Percentiles rank a stretch among this genome's conserved stretches.
Conservation (phyloP, 1,140 invertebrate genomes). For the Hesperophylax magnus region DNA sequence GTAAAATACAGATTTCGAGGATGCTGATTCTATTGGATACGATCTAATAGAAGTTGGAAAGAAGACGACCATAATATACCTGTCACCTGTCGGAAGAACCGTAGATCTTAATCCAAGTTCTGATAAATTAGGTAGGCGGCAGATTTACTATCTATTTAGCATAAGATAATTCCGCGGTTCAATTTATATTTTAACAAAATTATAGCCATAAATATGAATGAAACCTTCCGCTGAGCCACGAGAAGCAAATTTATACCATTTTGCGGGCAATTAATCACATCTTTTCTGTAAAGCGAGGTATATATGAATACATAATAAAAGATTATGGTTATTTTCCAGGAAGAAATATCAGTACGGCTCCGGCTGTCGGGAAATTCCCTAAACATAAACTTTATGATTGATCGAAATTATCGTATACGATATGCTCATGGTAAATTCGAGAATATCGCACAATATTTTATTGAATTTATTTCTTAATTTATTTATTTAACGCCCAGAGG, state of each 20-base stretch:
- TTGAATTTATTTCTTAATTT: too few relatives aligned
- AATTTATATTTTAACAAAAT: background rate
- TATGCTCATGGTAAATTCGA: too few relatives aligned
- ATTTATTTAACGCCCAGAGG: too few relatives aligned
- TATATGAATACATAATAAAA: background rate
- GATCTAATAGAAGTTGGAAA: too few relatives aligned
- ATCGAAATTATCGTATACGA: background rate
- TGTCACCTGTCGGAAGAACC: too few relatives aligned
- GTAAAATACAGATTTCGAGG: too few relatives aligned
- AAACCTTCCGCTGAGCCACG: background rate
- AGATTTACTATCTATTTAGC: too few relatives aligned
- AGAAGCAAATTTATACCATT: constrained; percentile 5
- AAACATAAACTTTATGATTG: background rate
- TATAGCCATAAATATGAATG: background rate
- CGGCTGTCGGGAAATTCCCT: background rate
- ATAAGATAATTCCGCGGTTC: background rate
- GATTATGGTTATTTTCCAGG: background rate
- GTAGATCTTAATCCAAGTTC: too few relatives aligned
- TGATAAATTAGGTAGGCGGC: too few relatives aligned
- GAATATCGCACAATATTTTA: too few relatives aligned
- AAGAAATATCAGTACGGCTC: background rate
- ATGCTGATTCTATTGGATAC: too few relatives aligned
- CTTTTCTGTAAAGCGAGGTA: background rate
- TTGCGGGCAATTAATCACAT: background rate
- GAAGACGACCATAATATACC: too few relatives aligned